Evolutionary conservation across 2,797 vertebrate genomes (phyloP).

Genomic region (Bradypus variegatus): DNA sequence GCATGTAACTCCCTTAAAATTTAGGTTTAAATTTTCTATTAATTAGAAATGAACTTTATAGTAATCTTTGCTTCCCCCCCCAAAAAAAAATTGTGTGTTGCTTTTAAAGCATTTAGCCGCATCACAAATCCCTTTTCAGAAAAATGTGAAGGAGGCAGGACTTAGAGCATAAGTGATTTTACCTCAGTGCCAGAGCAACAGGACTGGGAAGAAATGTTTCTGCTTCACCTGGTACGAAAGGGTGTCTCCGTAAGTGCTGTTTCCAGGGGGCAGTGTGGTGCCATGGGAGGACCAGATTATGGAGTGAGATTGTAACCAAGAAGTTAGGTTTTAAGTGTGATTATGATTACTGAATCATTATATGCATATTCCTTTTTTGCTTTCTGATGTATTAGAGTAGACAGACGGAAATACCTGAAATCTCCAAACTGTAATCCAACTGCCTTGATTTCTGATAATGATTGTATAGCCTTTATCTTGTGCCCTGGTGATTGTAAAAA

Average conservation of each 20-base stretch:
- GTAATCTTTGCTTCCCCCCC: constrained; percentile 57
- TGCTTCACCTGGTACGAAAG: not conserved
- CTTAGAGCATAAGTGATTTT: not conserved
- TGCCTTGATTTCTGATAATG: no score
- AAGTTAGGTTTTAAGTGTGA: no score
- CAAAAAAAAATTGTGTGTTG: constrained; percentile 61
- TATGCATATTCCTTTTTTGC: no score
- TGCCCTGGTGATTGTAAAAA: no score
- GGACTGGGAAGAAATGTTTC: not conserved
- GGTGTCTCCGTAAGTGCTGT: not conserved
- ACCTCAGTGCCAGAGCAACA: not conserved
- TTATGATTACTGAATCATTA: no score
- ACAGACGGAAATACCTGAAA: no score
- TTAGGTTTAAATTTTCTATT: constrained; percentile 54
- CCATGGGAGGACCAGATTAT: not conserved
- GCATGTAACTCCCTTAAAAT: constrained; percentile 29
- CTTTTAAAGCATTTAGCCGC: constrained; percentile 60
- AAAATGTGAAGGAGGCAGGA: not conserved
- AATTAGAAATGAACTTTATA: constrained; percentile 62
- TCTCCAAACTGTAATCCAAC: no score
- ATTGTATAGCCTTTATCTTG: no score
- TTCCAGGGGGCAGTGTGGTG: not conserved
- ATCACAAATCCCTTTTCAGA: constrained; percentile 61
- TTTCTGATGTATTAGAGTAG: no score
- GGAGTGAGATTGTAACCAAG: not conserved